Percentiles rank a stretch among this genome's conserved stretches.
These are phyloP conservation scores for Terrapene triunguis DNA, from an alignment of 2,113 vertebrate species.

Conservation along the genomic window DNA sequence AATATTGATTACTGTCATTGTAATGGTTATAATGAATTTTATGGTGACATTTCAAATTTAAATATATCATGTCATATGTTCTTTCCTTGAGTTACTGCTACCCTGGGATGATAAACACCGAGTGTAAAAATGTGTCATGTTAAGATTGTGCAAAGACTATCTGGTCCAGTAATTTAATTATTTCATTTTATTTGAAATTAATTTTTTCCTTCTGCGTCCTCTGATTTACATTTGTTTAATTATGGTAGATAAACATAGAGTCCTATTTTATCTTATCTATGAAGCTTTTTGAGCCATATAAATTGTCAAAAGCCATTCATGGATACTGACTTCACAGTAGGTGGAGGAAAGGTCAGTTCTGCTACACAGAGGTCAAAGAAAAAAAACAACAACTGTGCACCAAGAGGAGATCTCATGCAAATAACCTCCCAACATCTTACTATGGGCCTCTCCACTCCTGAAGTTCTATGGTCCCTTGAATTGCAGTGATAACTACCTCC, in stretches of 20 bases:
- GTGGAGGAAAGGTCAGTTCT: slow-evolving; percentile 9
- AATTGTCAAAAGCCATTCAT: background rate
- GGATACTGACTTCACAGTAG: background rate
- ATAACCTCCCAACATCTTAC: background rate
- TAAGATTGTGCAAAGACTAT: background rate
- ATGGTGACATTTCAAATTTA: background rate
- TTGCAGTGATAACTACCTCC: background rate
- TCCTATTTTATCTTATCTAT: background rate
- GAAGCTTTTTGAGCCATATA: background rate
- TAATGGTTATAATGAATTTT: background rate
- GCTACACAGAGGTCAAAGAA: background rate
- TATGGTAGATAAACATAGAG: background rate
- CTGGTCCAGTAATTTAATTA: background rate
- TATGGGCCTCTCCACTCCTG: background rate
- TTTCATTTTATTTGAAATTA: background rate
- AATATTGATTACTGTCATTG: background rate
- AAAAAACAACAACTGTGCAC: background rate
- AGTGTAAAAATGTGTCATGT: background rate
- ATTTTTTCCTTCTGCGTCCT: background rate
- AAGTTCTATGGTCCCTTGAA: background rate
- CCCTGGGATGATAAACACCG: background rate
- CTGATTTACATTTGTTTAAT: background rate
- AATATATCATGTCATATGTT: background rate
- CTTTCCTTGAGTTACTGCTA: background rate
- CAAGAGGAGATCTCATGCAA: background rate